Evolutionary conservation across 1,140 invertebrate genomes (phyloP), one percentile per base, ranked within the genome.

Genomic region (Hycleus phaleratus): DNA sequence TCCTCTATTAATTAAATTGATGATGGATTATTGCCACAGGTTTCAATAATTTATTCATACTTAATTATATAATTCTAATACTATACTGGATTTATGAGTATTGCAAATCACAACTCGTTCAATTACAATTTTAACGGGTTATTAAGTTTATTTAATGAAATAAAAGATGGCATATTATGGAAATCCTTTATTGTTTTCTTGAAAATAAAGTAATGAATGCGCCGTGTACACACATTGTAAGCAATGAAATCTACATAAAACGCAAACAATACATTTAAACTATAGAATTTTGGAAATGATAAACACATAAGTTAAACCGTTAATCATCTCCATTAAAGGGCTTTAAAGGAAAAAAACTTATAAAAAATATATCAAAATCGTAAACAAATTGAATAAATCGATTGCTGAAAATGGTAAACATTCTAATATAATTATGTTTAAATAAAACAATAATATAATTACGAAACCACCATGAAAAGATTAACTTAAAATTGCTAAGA

Each of bases 1-100:
- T 53, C 51, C 26, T 45, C 44, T 53, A 53, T 53, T 53, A 53
- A 53, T 53, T 53, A 53, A 53, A 46, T 45, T 53, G 51, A 53
- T 53, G 51, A 53, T 40, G 51, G 51, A 53, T 53, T 53, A 53
- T 49, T 49, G 48, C 51, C 51, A 53, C 32, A 53, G 39, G 42
- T 53, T 43, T 53, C n/a, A 53, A 53, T 52, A 52, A 52, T 52
- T 52, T 52, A 43, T 52, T 52, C 45, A 44, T 43, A 24, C 45
- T 45, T 53, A 53, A 53, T 53, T 53, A 53, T 53, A 53, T 40
- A 46, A 53, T 44, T 46, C 46, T 45, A 26, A 32, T 52, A 44
- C 18, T 26, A n/a, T 52, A 52, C 42, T 52, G 32, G 43, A 44
- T 52, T 43, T 18, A 26, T n/a, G 32, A 32, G 32, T 32, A 32